Percentiles rank a stretch among this genome's conserved stretches.
Evolutionary conservation across 2,888 invertebrate genomes (phyloP).

Genomic region (Papilio elwesi): DNA sequence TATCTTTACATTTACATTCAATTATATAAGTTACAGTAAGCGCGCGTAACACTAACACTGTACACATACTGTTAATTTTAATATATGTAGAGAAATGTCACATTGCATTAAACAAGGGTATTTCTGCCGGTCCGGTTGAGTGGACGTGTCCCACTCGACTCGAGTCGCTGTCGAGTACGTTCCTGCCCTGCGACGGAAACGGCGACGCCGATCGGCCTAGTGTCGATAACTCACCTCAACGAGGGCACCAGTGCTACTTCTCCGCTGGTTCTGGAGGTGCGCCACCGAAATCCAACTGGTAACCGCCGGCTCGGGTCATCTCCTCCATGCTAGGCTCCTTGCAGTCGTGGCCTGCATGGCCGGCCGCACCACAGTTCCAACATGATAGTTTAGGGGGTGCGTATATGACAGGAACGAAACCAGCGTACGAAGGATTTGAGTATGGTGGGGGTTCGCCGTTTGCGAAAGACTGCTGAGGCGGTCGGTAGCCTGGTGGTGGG

Average conservation of each 20-base stretch:
- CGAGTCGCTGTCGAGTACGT: slow-evolving; percentile 44
- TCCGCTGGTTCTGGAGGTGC: slow-evolving; percentile 72
- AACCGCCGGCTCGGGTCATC: slow-evolving; percentile 90
- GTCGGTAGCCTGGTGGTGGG: slow-evolving; percentile 73
- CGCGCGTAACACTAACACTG: slow-evolving; percentile 60
- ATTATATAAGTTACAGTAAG: slow-evolving; percentile 59
- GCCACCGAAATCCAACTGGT: slow-evolving; percentile 87
- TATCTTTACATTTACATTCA: slow-evolving; percentile 41
- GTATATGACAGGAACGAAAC: slow-evolving; percentile 81
- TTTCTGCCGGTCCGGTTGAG: slow-evolving; percentile 20
- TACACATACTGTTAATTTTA: slow-evolving; percentile 57
- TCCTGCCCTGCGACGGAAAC: slow-evolving; percentile 14
- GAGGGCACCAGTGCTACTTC: slow-evolving; percentile 59
- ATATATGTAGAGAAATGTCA: slow-evolving; percentile 54
- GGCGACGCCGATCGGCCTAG: slow-evolving; percentile 45
- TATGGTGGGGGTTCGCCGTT: slow-evolving; percentile 78
- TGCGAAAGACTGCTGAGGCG: slow-evolving; percentile 75
- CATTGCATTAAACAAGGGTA: slow-evolving; percentile 33
- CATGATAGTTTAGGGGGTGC: slow-evolving; percentile 89
- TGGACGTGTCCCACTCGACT: slow-evolving; percentile 27
- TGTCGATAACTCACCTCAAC: slow-evolving; percentile 33
- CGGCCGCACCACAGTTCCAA: slow-evolving; percentile 95
- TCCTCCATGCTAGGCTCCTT: slow-evolving; percentile 96
- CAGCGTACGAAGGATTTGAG: slow-evolving; percentile 74
- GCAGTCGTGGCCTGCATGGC: slow-evolving; percentile 94